These are phyloP conservation scores for Drosophila sproati DNA, from an alignment of 1,140 invertebrate species.

Conservation along the genomic window DNA sequence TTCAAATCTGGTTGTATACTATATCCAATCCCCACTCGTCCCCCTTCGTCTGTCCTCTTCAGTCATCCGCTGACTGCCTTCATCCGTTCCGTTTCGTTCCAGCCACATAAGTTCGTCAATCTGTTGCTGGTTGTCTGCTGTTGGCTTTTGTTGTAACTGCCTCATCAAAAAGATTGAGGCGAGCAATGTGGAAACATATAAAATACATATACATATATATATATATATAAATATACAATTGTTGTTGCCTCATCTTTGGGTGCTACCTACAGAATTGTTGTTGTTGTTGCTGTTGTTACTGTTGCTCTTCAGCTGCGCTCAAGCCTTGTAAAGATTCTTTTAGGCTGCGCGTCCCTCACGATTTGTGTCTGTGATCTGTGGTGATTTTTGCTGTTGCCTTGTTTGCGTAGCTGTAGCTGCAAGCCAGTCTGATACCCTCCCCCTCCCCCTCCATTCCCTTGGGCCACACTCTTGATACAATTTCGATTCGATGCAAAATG, in stretches of 20 bases:
- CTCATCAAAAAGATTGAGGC: slow-evolving; percentile 67
- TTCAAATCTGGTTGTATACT: slow-evolving; percentile 78
- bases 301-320: slow-evolving; percentile 48
- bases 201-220: slow-evolving; percentile 50
- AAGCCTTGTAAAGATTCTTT: slow-evolving; percentile 57
- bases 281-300: slow-evolving; percentile 1
- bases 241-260: slow-evolving; percentile 36
- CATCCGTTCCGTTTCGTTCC: slow-evolving; percentile 34
- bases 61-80: slow-evolving; percentile 20
- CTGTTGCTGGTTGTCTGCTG: slow-evolving; percentile 21
- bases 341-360: slow-evolving; percentile 15
- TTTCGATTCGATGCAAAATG: slow-evolving; percentile 17
- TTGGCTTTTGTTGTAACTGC: slow-evolving; percentile 72
- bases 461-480: slow-evolving; percentile 7
- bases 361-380: slow-evolving; percentile 24
- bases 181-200: slow-evolving; percentile 49
- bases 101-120: slow-evolving; percentile 44
- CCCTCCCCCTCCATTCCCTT: not conserved
- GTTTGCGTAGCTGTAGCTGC: slow-evolving; percentile 43
- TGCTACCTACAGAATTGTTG: slow-evolving; percentile 11
- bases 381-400: slow-evolving; percentile 9
- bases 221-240: slow-evolving; percentile 10
- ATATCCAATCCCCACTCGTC: slow-evolving; percentile 17
- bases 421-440: no score
- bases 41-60: not conserved